Evolutionary conservation across 2,113 vertebrate genomes (phyloP).

Genomic region (Procavia capensis): DNA sequence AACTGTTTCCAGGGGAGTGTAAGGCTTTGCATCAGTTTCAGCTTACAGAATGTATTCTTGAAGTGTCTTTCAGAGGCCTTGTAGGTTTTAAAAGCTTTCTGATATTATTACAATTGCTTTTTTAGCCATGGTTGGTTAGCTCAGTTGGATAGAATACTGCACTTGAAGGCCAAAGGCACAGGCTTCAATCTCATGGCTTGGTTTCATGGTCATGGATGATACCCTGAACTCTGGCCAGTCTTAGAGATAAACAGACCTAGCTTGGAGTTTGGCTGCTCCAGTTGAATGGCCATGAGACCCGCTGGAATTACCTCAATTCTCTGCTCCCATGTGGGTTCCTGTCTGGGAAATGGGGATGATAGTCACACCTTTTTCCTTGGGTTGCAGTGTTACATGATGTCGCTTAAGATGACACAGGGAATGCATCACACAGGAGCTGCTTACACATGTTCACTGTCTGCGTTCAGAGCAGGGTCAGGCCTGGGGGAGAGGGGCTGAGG

Average conservation of each 20-base stretch:
- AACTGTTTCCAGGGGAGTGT: conserved; percentile 14
- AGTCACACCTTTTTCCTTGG: neutral
- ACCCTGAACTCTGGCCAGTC: neutral
- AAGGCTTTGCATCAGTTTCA: neutral
- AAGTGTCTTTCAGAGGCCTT: neutral
- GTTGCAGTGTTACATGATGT: neutral
- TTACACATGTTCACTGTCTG: neutral
- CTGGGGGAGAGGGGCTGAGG: neutral
- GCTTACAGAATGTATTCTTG: neutral
- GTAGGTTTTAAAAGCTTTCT: conserved; percentile 43
- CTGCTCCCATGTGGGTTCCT: neutral
- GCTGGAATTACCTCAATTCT: neutral
- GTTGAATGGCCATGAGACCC: neutral
- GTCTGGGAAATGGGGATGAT: neutral
- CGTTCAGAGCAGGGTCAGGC: neutral
- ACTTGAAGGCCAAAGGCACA: conserved; percentile 1
- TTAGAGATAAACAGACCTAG: neutral
- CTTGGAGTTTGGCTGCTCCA: neutral
- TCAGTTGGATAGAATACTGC: neutral
- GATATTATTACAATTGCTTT: conserved; percentile 30
- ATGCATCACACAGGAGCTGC: neutral
- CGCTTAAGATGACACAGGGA: too few relatives aligned
- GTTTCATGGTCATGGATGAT: neutral
- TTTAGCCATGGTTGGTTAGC: conserved; percentile 21
- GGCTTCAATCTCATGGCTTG: neutral